Evolutionary conservation across 2,113 vertebrate genomes (phyloP).

Genomic region (Muscicapa adusta): DNA sequence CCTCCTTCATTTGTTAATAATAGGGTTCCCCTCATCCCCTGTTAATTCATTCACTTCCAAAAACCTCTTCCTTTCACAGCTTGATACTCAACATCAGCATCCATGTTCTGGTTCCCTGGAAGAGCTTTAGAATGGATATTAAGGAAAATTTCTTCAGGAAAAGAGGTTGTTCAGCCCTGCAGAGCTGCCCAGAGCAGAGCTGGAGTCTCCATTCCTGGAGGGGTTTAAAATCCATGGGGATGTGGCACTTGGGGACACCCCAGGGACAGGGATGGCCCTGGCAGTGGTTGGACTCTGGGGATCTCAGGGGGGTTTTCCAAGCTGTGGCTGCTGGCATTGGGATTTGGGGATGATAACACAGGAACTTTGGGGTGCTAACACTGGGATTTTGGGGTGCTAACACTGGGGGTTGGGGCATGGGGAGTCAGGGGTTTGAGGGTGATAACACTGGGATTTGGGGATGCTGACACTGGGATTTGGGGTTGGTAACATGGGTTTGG

Average conservation of each 20-base stretch:
- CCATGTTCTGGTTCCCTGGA: background rate
- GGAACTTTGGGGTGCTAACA: no score
- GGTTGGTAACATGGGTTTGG: no score
- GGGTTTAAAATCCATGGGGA: background rate
- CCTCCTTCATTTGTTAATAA: background rate
- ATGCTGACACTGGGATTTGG: no score
- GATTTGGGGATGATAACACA: background rate
- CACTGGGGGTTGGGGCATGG: no score
- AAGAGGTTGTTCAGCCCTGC: background rate
- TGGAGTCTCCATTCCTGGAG: background rate
- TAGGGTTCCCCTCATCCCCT: accelerated
- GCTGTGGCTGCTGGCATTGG: background rate
- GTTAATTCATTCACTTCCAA: background rate
- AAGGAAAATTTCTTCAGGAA: no score
- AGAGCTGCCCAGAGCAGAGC: background rate
- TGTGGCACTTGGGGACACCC: background rate
- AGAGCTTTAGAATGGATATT: background rate
- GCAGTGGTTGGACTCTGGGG: background rate
- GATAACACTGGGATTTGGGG: no score
- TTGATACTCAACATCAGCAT: background rate
- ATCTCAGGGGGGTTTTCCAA: background rate
- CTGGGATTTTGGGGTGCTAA: no score
- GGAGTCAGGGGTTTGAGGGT: no score
- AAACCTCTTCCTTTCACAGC: background rate
- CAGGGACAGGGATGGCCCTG: background rate